Base-by-base conservation (phyloP, 2,113 vertebrate species). In the Regulus satrapa region DNA sequence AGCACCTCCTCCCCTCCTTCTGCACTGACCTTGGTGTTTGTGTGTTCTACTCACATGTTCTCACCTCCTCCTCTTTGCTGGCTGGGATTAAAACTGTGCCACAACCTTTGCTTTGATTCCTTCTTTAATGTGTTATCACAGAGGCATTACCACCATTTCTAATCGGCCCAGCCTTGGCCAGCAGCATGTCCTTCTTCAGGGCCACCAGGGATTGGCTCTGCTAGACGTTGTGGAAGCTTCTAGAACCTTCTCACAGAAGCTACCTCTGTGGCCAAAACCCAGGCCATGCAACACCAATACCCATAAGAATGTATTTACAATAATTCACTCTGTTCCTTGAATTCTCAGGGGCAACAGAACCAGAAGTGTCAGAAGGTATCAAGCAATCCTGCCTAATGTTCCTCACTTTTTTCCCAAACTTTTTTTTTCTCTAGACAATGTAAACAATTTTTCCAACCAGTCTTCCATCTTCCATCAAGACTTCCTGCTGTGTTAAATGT, bases 401-500 rank as follows among this genome's bases (percentile, higher is more conserved):
- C 40, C 43, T 58, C 48, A 38, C 28, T 72, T 81, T 87, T 74
- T 84, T 13, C 36, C 51, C 26, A 5, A 66, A 55, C 5, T 4
- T 5, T 18, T 69, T 85, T 85, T 48, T 80, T 58, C 51, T 81
- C 28, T 18, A 78, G 64, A 68, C 52, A 84, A 78, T 59, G 52
- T 28, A 74, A 90, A 79, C 49, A 80, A 28, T 86, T 95, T 77
- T 96, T 69, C 56, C 38, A 77, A 49, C 55, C 64, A 81, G 34
- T 59, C 91, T 56, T 31, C 69, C n/a, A 95, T 59, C 91, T 56
- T 31, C 69, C n/a, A 95, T 67, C 52, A 72, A 77, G 68, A 36
- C 10, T 56, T 78, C 89, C 92, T 43, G 66, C 84, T 87, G 91
- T 3, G 66, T 59, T 94, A 91, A 95, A 92, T 56, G 68, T 38